Evolutionary conservation across 1,140 invertebrate genomes (phyloP).

Genomic region (Sitodiplosis mosellana): DNA sequence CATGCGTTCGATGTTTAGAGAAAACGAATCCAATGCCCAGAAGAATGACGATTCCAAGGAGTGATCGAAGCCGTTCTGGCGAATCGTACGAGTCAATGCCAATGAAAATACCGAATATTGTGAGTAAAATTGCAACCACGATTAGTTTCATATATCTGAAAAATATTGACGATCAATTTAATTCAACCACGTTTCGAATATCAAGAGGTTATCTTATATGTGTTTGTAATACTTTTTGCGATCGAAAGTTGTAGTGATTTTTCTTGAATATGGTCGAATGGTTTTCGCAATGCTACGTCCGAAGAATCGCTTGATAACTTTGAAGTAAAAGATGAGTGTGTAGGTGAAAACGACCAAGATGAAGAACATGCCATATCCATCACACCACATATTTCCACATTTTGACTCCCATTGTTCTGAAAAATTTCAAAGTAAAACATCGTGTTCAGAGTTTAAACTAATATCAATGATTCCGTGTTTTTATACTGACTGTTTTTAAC

Average conservation of each 20-base stretch:
- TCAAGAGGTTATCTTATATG: too few relatives aligned
- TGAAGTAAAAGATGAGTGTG: slow-evolving; percentile 41
- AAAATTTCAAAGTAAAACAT: neutral
- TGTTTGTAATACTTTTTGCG: slow-evolving; percentile 7
- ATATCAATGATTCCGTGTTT: too few relatives aligned
- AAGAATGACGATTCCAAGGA: slow-evolving; percentile 38
- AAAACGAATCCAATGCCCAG: slow-evolving; percentile 31
- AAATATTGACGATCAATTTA: neutral
- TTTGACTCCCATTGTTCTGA: neutral
- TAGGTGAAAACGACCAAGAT: slow-evolving; percentile 43
- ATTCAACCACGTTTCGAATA: too few relatives aligned
- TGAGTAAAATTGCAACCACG: slow-evolving; percentile 11
- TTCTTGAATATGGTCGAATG: slow-evolving; percentile 19
- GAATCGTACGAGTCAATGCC: slow-evolving; percentile 41
- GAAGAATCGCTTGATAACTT: slow-evolving; percentile 36
- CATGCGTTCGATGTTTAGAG: slow-evolving; percentile 36
- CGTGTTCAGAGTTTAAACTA: neutral
- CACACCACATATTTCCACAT: slow-evolving; percentile 32
- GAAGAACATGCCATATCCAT: slow-evolving; percentile 54
- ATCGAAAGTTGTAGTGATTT: slow-evolving; percentile 20
- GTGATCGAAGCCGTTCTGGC: slow-evolving; percentile 41
- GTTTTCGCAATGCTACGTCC: neutral
- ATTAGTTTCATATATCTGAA: slow-evolving; percentile 1
- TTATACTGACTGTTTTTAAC: too few relatives aligned
- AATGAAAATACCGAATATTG: slow-evolving; percentile 34